phyloP scores from a whole-genome alignment of 2,113 vertebrate species.

The Actinemys pallida region DNA sequence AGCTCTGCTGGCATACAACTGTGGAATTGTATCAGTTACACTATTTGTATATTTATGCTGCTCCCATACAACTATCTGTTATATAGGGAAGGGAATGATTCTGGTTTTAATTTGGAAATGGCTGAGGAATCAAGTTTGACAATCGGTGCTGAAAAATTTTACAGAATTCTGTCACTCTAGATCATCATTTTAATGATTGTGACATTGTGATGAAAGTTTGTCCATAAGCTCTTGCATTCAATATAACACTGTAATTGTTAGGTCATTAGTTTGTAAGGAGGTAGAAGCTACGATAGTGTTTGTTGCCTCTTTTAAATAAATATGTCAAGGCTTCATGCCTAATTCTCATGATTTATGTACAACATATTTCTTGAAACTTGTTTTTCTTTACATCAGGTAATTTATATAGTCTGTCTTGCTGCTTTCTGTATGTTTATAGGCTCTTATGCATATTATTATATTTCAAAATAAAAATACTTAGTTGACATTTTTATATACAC shows the following conservation, averaged over 20 bases:
- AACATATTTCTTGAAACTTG: background rate
- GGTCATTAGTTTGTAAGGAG: background rate
- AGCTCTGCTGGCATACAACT: background rate
- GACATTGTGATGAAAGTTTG: background rate
- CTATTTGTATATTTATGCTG: background rate
- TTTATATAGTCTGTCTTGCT: background rate
- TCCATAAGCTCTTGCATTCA: background rate
- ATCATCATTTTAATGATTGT: background rate
- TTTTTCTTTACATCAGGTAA: background rate
- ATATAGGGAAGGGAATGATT: background rate
- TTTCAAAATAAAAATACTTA: background rate
- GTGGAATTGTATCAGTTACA: background rate
- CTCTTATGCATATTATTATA: background rate
- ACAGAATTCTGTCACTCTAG: background rate
- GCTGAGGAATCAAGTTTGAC: no score
- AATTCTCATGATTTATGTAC: background rate
- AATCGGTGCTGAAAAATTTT: background rate
- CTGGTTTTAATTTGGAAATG: no score
- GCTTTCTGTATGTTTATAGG: background rate
- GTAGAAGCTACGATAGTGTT: background rate
- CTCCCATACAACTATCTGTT: background rate
- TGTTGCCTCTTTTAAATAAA: background rate
- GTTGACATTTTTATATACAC: background rate
- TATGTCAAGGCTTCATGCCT: background rate
- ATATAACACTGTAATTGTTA: background rate